Evolutionary conservation across 2,888 invertebrate genomes (phyloP).

Genomic region (Alentia gelatinosa): DNA sequence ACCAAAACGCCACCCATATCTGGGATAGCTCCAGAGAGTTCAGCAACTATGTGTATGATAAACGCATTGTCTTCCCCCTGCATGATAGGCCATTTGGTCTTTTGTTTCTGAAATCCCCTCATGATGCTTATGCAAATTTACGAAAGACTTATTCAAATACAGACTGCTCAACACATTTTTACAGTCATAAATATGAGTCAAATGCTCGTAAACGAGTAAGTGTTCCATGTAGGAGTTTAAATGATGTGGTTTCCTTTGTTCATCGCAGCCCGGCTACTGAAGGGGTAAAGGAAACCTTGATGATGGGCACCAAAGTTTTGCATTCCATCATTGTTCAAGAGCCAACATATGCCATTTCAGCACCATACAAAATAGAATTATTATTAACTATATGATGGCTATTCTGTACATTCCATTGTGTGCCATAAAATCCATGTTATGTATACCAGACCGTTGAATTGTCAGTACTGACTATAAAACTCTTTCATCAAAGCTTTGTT

Average conservation of each 20-base stretch:
- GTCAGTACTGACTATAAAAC: no score
- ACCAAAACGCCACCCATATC: slow-evolving; percentile 64
- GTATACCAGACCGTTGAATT: no score
- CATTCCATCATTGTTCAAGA: slow-evolving; percentile 44
- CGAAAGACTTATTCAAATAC: slow-evolving; percentile 55
- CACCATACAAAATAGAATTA: slow-evolving; percentile 30
- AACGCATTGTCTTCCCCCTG: slow-evolving; percentile 62
- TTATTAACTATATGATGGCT: no score
- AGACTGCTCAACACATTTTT: slow-evolving; percentile 60
- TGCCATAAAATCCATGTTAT: no score
- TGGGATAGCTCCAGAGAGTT: slow-evolving; percentile 63
- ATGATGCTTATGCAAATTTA: slow-evolving; percentile 61
- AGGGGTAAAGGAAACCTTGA: slow-evolving; percentile 59
- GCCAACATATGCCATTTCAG: slow-evolving; percentile 26
- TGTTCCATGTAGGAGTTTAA: slow-evolving; percentile 54
- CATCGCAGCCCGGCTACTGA: slow-evolving; percentile 34
- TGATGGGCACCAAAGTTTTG: slow-evolving; percentile 28
- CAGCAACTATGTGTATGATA: slow-evolving; percentile 56
- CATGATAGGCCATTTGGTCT: slow-evolving; percentile 63
- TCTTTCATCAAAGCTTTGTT: no score
- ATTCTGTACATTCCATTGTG: no score
- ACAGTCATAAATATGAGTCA: slow-evolving; percentile 64
- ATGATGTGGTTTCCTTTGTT: slow-evolving; percentile 56
- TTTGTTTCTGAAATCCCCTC: slow-evolving; percentile 59
- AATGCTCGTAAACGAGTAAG: not conserved